These are phyloP conservation scores for Paedocypris sp. DNA, from an alignment of 2,113 vertebrate species.

Conservation along the genomic window DNA sequence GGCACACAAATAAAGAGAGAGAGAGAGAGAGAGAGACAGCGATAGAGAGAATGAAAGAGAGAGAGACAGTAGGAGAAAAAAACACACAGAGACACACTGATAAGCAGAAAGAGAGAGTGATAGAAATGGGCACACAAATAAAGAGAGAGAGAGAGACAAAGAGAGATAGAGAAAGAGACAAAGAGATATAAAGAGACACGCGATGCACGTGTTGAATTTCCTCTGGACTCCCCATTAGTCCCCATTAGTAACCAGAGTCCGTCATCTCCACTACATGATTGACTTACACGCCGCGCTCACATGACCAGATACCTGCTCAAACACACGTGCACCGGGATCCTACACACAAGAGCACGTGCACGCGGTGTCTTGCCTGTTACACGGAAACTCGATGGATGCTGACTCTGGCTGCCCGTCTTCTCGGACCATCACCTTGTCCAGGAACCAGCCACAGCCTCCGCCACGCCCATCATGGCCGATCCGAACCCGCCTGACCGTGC, in stretches of 20 bases:
- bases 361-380: constrained; percentile 69
- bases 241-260: constrained; percentile 54
- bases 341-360: background rate
- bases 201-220: constrained; percentile 40
- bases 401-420: constrained; percentile 88
- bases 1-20: too few relatives aligned
- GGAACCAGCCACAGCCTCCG: constrained; percentile 86
- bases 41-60: too few relatives aligned
- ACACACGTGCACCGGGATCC: background rate
- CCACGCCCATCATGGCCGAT: constrained; percentile 88
- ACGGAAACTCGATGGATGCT: constrained; percentile 79
- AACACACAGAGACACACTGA: too few relatives aligned
- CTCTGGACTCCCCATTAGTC: constrained; percentile 47
- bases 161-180: too few relatives aligned
- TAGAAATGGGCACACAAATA: too few relatives aligned
- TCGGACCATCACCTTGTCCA: constrained; percentile 87
- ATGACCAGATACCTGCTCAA: background rate
- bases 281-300: constrained; percentile 38
- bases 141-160: too few relatives aligned
- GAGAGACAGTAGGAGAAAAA: too few relatives aligned
- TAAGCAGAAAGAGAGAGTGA: too few relatives aligned
- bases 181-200: background rate
- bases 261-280: constrained; percentile 47
- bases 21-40: too few relatives aligned
- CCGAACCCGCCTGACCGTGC: constrained; percentile 74